Conservation (phyloP, 2,797 vertebrate species). For the Dallia pectoralis region DNA sequence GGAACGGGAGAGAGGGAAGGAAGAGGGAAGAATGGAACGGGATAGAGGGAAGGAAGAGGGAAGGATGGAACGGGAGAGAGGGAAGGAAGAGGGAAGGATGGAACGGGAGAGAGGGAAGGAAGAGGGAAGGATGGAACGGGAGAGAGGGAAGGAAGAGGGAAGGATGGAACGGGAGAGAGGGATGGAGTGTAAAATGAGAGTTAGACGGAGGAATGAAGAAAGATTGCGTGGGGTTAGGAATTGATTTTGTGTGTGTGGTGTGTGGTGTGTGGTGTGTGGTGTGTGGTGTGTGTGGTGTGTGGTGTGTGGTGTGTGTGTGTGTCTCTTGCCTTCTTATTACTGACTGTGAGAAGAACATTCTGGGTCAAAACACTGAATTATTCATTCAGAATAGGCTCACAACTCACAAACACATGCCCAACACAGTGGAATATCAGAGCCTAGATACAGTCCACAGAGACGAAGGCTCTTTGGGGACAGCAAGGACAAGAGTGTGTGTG, state of each 20-base stretch:
- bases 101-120: conserved; percentile 21
- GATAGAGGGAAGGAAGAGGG: background rate
- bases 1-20: conserved; percentile 26
- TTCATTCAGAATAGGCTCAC: conserved; percentile 70
- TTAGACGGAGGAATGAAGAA: background rate
- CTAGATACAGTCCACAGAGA: no score
- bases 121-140: conserved; percentile 36
- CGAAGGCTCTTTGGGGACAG: no score
- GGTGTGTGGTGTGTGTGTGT: conserved; percentile 33
- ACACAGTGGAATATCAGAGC: background rate
- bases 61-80: conserved; percentile 5
- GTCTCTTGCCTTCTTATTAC: conserved; percentile 75
- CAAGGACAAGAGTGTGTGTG: no score
- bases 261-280: no score
- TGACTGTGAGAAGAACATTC: conserved; percentile 72
- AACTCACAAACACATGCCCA: conserved; percentile 41
- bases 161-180: conserved; percentile 17
- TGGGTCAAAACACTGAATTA: conserved; percentile 78
- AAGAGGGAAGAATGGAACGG: conserved; percentile 12
- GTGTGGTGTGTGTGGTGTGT: no score
- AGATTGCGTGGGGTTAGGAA: background rate
- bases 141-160: conserved; percentile 17
- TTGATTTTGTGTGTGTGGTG: conserved; percentile 10
- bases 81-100: background rate
- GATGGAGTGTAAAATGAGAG: background rate